Evolutionary conservation across 2,888 invertebrate species (phyloP).

Genomic region (Leptopterna dolabrata): DNA sequence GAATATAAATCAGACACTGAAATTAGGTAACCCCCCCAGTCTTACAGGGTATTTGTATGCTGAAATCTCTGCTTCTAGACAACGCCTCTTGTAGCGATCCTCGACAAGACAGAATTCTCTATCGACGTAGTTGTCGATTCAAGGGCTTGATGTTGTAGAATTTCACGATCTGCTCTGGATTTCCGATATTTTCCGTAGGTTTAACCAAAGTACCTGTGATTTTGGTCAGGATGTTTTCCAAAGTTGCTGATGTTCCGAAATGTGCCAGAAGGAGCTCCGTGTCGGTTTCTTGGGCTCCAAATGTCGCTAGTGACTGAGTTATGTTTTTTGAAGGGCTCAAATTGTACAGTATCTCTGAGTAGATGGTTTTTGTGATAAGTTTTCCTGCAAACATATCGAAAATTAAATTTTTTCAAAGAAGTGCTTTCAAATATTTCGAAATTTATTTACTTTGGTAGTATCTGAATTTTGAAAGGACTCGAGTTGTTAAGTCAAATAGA

Average conservation of each 20-base stretch:
- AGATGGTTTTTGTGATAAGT: constrained; percentile 74
- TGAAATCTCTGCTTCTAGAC: constrained; percentile 62
- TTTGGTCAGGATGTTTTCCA: neutral
- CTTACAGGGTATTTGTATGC: too few relatives aligned
- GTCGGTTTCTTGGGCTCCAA: constrained; percentile 72
- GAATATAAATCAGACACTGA: too few relatives aligned
- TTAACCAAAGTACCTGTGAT: constrained; percentile 4
- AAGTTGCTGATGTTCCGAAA: constrained; percentile 65
- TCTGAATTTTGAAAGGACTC: too few relatives aligned
- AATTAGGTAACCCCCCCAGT: too few relatives aligned
- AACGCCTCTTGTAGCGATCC: constrained; percentile 76
- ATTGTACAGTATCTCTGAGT: constrained; percentile 77
- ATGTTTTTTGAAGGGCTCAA: constrained; percentile 78
- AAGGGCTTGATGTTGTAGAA: constrained; percentile 73
- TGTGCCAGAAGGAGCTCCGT: constrained; percentile 69
- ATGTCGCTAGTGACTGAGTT: constrained; percentile 74
- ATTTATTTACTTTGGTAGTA: too few relatives aligned
- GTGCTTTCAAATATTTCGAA: too few relatives aligned
- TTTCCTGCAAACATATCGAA: constrained; percentile 63
- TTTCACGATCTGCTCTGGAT: constrained; percentile 64
- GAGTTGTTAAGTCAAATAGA: too few relatives aligned
- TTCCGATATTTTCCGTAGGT: constrained; percentile 33
- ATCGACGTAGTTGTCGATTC: constrained; percentile 68
- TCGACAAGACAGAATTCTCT: constrained; percentile 74
- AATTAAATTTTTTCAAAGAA: too few relatives aligned